Percentiles rank a stretch among this genome's conserved stretches.
Conservation (phyloP, 64 coral and sea anemone genomes). For the Actinia tenebrosa region DNA sequence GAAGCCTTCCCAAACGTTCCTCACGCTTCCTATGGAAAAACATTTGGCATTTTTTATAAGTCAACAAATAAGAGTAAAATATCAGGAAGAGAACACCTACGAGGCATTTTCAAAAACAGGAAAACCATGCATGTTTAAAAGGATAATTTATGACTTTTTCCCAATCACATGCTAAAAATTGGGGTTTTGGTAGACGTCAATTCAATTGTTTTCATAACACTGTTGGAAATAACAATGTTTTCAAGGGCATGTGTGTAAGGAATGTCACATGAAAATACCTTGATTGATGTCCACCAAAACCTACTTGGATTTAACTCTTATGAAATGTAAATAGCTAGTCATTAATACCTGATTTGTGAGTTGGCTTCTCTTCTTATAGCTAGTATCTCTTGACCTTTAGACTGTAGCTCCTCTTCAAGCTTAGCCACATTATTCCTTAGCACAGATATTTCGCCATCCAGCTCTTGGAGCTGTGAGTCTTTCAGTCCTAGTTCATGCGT, state of each 20-base stretch:
- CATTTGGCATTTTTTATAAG: background rate
- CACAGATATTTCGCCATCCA: constrained; percentile 59
- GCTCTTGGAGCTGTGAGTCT: constrained; percentile 59
- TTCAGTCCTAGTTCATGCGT: constrained; percentile 57
- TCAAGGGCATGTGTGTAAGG: background rate
- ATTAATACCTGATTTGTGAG: constrained; percentile 60
- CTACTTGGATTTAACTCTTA: too few species aligned
- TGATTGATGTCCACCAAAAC: too few species aligned
- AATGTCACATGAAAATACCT: too few species aligned
- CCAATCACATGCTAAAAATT: too few species aligned
- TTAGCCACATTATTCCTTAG: constrained; percentile 45
- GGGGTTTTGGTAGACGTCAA: too few species aligned
- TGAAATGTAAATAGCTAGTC: background rate
- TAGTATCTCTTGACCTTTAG: constrained; percentile 86
- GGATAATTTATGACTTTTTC: too few species aligned
- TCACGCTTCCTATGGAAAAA: constrained; percentile 65
- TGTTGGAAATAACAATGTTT: background rate
- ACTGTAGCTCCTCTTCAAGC: constrained; percentile 65
- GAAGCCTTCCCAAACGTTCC: constrained; percentile 69
- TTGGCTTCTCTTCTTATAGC: constrained; percentile 87
- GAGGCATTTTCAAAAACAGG: too few species aligned
- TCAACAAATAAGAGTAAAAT: too few species aligned
- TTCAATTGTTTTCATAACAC: too few species aligned
- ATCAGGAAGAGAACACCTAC: too few species aligned
- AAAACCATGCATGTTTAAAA: too few species aligned